Conservation (phyloP, 1,140 invertebrate species). For the Limonius californicus region DNA sequence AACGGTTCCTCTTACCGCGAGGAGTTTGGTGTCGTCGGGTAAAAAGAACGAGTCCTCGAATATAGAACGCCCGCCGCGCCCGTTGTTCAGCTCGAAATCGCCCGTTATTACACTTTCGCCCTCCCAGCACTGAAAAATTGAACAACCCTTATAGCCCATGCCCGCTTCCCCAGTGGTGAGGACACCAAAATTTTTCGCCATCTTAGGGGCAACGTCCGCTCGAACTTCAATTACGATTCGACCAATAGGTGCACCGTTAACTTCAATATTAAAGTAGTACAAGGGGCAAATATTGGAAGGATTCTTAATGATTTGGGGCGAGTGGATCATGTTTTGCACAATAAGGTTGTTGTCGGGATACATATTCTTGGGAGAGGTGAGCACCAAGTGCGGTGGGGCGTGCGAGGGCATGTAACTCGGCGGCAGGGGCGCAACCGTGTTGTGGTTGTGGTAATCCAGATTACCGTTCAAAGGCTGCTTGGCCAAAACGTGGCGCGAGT, state of each 20-base stretch:
- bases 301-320: slow-evolving; percentile 49
- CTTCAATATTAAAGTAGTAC: slow-evolving; percentile 74
- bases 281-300: slow-evolving; percentile 60
- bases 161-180: slow-evolving; percentile 76
- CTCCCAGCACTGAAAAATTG: slow-evolving; percentile 79
- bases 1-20: slow-evolving; percentile 71
- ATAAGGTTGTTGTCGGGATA: slow-evolving; percentile 41
- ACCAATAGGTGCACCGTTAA: slow-evolving; percentile 65
- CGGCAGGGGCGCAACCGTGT: slow-evolving; percentile 25
- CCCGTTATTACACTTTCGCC: slow-evolving; percentile 76
- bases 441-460: slow-evolving; percentile 52
- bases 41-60: slow-evolving; percentile 75
- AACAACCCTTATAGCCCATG: slow-evolving; percentile 73
- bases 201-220: slow-evolving; percentile 81
- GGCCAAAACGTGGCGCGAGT: slow-evolving; percentile 60
- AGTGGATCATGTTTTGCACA: slow-evolving; percentile 45
- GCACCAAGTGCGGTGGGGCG: slow-evolving; percentile 39
- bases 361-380: slow-evolving; percentile 44
- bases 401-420: slow-evolving; percentile 33
- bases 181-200: slow-evolving; percentile 84
- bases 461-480: slow-evolving; percentile 58
- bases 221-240: slow-evolving; percentile 80
- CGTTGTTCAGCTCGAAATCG: slow-evolving; percentile 78
- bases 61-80: slow-evolving; percentile 71
- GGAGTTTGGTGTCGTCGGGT: slow-evolving; percentile 75